Evolutionary conservation across 2,113 vertebrate genomes (phyloP), one percentile per base, ranked within the genome.

Genomic region (Prinia subflava): DNA sequence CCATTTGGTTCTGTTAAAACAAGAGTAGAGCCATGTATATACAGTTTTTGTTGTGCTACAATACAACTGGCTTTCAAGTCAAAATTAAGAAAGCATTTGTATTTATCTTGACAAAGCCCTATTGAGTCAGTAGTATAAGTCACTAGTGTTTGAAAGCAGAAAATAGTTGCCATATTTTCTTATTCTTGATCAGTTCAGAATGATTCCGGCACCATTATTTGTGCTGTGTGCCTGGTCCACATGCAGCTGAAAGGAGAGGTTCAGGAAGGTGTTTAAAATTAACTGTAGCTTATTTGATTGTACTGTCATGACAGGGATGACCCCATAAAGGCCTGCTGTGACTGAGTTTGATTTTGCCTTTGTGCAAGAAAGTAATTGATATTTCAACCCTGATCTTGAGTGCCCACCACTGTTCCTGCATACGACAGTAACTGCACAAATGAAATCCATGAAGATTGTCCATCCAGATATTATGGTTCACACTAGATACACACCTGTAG

Each of bases 401-500:
- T 75, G 4, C 15, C 23, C 2, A 2, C 15, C 11, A 13, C 13
- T 52, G 3, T 74, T 80, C 20, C 46, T 78, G 37, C 10, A 15
- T 68, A 8, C 25, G 41, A 21, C 0, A 7, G 15, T 74, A 62
- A 33, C 2, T 17, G 16, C 17, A 55, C 42, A 70, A 77, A 33
- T 9, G 6, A 80, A 81, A 59, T 65, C 20, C 5, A 16, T 55
- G 11, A 47, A 44, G 8, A 1, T 83, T 27, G 64, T 90, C 46
- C 53, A 7, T 33, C 7, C 15, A 46, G 9, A 5, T 68, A 17
- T 7, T 69, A 24, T 9, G 16, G 17, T 8, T 56, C 25, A 35
- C 20, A 3, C 5, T 62, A 5, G 1, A 0, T 47, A 11, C 3
- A 24, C 22, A 2, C 25, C 11, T 5, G 1, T 39, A 27, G 2